These are phyloP conservation scores for Linyphia triangularis DNA, from an alignment of 2,888 invertebrate species.

Conservation along the genomic window DNA sequence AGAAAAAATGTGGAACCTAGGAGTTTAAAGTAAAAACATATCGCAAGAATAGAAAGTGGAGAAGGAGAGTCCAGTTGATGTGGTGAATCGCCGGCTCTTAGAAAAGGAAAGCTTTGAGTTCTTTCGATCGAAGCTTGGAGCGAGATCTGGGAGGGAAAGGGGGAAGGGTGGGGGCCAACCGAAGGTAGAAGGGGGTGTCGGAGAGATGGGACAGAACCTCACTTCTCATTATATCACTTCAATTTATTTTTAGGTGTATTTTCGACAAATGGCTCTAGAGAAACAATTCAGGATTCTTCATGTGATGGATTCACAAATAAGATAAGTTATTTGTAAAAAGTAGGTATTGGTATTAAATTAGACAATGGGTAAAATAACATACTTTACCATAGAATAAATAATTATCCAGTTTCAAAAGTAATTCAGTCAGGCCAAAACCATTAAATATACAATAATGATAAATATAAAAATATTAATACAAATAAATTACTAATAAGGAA, in stretches of 20 bases:
- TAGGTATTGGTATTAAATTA: too few relatives aligned
- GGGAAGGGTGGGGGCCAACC: neutral
- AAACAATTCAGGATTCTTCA: conserved; percentile 43
- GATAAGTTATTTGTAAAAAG: too few relatives aligned
- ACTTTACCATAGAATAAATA: too few relatives aligned
- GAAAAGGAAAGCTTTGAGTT: conserved; percentile 54
- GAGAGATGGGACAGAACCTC: conserved; percentile 24
- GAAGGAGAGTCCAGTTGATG: conserved; percentile 41
- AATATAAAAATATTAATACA: too few relatives aligned
- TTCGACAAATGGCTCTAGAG: conserved; percentile 15
- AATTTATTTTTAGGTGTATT: conserved; percentile 8
- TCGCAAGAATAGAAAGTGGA: conserved; percentile 39
- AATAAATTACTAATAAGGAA: too few relatives aligned
- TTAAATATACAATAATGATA: too few relatives aligned
- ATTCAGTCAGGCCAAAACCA: too few relatives aligned
- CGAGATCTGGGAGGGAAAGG: conserved; percentile 17
- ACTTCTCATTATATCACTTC: conserved; percentile 45
- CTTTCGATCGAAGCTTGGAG: conserved; percentile 44
- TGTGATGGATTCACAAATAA: conserved; percentile 43
- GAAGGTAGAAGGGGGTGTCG: conserved; percentile 1
- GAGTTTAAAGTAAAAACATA: conserved; percentile 43
- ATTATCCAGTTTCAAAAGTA: too few relatives aligned
- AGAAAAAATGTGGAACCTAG: neutral
- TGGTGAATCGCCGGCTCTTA: conserved; percentile 23
- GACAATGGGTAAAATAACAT: too few relatives aligned